Percentiles rank a stretch among this genome's conserved stretches.
phyloP scores from a whole-genome alignment of 1,140 invertebrate species.

The Pogonomyrmex californicus region DNA sequence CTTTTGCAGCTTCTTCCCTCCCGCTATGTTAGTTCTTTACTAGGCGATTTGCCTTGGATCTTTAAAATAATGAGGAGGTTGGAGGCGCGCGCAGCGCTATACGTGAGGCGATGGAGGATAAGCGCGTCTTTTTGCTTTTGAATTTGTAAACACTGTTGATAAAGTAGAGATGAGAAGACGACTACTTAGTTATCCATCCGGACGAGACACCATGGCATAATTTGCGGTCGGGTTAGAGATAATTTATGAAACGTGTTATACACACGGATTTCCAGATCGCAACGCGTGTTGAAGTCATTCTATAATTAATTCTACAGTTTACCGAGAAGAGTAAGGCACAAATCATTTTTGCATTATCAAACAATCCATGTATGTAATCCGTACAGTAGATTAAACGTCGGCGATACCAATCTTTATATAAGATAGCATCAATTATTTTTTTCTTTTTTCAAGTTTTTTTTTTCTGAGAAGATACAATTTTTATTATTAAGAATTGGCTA shows the following conservation, averaged over 20 bases:
- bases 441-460: not conserved
- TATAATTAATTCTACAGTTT: constrained; percentile 12
- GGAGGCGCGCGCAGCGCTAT: no score
- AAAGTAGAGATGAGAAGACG: no score
- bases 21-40: no score
- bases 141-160: no score
- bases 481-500: not conserved
- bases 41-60: no score
- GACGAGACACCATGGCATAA: no score
- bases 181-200: no score
- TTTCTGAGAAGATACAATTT: not conserved
- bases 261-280: not conserved
- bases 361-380: not conserved
- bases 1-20: no score
- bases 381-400: not conserved
- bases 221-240: constrained; percentile 28
- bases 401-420: not conserved
- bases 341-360: not conserved
- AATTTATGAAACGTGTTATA: constrained; percentile 33
- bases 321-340: not conserved
- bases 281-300: not conserved
- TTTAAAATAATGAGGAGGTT: no score
- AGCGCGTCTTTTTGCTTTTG: no score
- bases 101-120: no score
- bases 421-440: no score